These are phyloP conservation scores for Leptosomus discolor DNA, from an alignment of 2,113 vertebrate genomes.

Conservation along the genomic window DNA sequence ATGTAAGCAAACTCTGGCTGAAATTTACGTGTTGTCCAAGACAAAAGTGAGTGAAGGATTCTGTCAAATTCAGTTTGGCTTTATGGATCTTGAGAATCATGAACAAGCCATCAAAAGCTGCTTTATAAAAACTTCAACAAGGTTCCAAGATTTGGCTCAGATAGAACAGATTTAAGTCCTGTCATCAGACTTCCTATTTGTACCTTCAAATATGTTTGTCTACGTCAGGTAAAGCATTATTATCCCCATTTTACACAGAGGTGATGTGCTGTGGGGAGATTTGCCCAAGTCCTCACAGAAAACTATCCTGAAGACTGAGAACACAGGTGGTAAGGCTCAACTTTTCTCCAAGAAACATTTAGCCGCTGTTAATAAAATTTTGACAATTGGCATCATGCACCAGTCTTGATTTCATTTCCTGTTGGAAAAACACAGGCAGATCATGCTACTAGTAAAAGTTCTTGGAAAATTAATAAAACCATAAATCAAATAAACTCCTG, in stretches of 20 bases:
- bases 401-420: slow-evolving; percentile 52
- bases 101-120: background rate
- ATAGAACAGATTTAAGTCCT: background rate
- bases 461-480: slow-evolving; percentile 46
- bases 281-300: background rate
- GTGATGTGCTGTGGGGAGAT: background rate
- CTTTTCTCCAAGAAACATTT: background rate
- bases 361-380: background rate
- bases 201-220: background rate
- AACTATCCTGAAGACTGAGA: background rate
- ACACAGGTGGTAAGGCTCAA: slow-evolving; percentile 23
- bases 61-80: background rate
- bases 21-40: background rate
- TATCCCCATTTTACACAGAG: background rate
- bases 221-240: background rate
- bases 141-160: background rate
- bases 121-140: background rate
- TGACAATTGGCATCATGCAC: slow-evolving; percentile 6
- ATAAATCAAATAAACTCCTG: background rate
- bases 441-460: background rate
- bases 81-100: background rate
- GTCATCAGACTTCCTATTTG: background rate
- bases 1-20: background rate
- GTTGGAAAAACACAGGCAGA: slow-evolving; percentile 36
- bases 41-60: background rate